phyloP scores from a whole-genome alignment of 2,797 vertebrate genomes.

The Aldrovandia affinis region DNA sequence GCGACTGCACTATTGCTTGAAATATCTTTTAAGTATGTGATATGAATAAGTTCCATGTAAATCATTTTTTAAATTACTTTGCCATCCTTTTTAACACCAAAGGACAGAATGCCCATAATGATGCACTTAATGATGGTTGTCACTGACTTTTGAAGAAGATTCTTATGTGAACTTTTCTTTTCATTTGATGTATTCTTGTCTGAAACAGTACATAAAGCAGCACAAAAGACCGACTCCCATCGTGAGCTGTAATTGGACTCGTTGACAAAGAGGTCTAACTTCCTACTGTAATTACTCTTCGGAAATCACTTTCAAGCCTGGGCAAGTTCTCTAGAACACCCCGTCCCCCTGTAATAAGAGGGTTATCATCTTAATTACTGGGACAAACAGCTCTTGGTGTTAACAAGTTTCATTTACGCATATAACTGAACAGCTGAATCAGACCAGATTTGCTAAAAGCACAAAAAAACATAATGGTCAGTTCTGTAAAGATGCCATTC shows the following conservation, averaged over 20 bases:
- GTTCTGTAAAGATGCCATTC: neutral
- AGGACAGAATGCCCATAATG: no score
- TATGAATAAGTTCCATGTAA: no score
- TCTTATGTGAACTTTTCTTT: no score
- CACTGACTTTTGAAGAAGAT: no score
- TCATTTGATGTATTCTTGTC: neutral
- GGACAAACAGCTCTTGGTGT: neutral
- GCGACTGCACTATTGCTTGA: no score
- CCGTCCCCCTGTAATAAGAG: neutral
- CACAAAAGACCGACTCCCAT: neutral
- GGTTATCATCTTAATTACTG: constrained; percentile 12
- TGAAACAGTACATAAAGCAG: neutral
- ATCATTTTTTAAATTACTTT: no score
- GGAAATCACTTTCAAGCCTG: neutral
- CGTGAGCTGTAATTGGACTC: constrained; percentile 4
- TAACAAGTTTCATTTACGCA: neutral
- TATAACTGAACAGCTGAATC: neutral
- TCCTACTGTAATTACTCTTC: constrained; percentile 9
- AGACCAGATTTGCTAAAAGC: neutral
- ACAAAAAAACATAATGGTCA: neutral
- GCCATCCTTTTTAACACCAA: no score
- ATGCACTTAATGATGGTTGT: no score
- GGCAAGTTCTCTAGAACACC: neutral
- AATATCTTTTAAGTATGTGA: no score
- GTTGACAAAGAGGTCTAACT: neutral